These are phyloP conservation scores for Coilia nasus DNA, from an alignment of 2,797 vertebrate species.

Conservation along the genomic window DNA sequence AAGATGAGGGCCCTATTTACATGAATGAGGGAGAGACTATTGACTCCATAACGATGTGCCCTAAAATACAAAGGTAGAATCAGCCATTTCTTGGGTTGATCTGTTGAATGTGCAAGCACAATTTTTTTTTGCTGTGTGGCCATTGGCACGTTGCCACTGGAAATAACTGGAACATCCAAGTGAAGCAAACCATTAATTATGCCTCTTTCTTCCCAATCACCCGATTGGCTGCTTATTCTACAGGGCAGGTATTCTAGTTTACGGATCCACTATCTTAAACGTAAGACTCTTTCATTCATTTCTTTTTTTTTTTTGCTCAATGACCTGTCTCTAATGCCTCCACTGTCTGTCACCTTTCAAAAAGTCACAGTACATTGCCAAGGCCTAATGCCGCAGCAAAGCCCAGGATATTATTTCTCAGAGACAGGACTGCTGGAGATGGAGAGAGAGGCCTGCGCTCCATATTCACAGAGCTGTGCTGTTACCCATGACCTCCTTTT, in stretches of 20 bases:
- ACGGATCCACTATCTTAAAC: neutral
- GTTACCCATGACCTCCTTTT: constrained; percentile 20
- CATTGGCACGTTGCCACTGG: neutral
- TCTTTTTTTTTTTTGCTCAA: neutral
- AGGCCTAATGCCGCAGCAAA: neutral
- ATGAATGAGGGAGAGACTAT: neutral
- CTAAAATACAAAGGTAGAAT: neutral
- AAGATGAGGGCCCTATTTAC: neutral
- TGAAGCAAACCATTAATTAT: neutral
- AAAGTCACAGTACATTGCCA: neutral
- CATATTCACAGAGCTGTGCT: neutral
- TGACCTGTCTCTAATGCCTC: neutral
- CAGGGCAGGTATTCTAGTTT: neutral
- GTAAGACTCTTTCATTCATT: neutral
- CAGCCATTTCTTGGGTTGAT: neutral
- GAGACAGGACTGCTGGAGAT: neutral
- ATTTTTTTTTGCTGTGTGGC: neutral
- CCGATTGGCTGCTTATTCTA: neutral
- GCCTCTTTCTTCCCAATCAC: neutral
- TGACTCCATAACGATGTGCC: neutral
- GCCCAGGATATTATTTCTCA: neutral
- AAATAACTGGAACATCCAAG: neutral
- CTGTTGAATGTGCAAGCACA: neutral
- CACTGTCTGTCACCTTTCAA: neutral
- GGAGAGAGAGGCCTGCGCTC: neutral